A percentile compares a stretch with the other conserved stretches of the same genome.
Conservation (phyloP, 1,140 invertebrate species). For the Manduca sexta region DNA sequence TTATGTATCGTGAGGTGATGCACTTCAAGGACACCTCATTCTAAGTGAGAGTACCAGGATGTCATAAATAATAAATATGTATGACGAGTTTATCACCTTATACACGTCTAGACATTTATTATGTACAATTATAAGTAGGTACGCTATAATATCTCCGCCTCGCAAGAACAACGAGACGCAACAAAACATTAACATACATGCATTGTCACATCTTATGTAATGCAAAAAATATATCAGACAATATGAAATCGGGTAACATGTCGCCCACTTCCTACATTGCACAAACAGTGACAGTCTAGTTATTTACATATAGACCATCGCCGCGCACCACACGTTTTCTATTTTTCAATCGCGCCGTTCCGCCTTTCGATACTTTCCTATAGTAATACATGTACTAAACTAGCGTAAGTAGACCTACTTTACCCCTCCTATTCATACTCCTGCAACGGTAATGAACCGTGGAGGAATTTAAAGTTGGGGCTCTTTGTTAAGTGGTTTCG, state of each 20-base stretch:
- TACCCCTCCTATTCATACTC: conserved; percentile 23
- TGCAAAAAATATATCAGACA: not conserved
- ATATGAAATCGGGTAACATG: conserved; percentile 11
- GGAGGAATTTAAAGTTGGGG: conserved; percentile 33
- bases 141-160: not conserved
- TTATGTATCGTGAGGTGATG: too few species aligned
- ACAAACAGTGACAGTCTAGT: conserved; percentile 17
- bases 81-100: not conserved
- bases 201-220: too few species aligned
- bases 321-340: conserved; percentile 41
- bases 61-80: not conserved
- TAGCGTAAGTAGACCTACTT: conserved; percentile 30
- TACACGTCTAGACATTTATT: not conserved
- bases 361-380: conserved; percentile 66
- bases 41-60: too few species aligned
- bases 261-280: conserved; percentile 20
- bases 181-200: not conserved
- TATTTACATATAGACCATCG: conserved; percentile 37
- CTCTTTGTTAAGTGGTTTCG: conserved; percentile 35
- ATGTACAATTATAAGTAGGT: not conserved
- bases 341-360: conserved; percentile 64
- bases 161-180: not conserved
- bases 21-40: too few species aligned
- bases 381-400: conserved; percentile 39
- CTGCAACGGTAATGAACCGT: conserved; percentile 29